A percentile compares a stretch with the other conserved stretches of the same genome.
These are phyloP conservation scores for Marisa cornuarietis DNA, from an alignment of 1,140 invertebrate genomes.

Conservation along the genomic window DNA sequence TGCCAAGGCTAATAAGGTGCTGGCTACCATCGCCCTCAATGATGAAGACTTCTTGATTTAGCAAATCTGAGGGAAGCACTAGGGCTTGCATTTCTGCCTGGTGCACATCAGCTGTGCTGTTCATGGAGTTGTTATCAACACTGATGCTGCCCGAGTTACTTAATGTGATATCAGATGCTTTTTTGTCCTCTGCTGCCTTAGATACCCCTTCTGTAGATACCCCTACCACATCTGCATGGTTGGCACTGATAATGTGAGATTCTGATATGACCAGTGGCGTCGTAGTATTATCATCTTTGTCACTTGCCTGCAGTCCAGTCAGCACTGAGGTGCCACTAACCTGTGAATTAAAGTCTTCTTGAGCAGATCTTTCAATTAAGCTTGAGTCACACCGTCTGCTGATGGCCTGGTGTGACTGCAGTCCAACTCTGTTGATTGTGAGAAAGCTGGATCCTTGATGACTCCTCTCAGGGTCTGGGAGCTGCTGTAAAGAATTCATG, in stretches of 20 bases:
- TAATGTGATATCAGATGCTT: background rate
- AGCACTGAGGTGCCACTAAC: too few species aligned
- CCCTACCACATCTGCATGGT: background rate
- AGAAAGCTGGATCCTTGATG: too few species aligned
- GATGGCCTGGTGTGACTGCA: too few species aligned
- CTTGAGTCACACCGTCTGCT: too few species aligned
- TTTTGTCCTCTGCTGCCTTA: background rate
- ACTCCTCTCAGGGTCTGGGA: too few species aligned
- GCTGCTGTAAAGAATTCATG: too few species aligned
- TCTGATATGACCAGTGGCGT: background rate
- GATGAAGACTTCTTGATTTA: slow-evolving; percentile 17
- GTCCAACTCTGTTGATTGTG: too few species aligned
- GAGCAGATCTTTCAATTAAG: too few species aligned
- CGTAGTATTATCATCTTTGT: background rate
- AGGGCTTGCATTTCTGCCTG: background rate
- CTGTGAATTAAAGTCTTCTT: too few species aligned
- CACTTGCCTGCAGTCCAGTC: background rate
- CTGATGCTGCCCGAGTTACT: background rate
- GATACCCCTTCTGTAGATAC: background rate
- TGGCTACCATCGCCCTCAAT: background rate
- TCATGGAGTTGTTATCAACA: background rate
- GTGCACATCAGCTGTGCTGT: background rate
- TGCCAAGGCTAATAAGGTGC: background rate
- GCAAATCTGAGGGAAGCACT: slow-evolving; percentile 5
- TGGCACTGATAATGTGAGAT: background rate